Conservation (phyloP, 2,113 vertebrate species). For the Apodemus sylvaticus region DNA sequence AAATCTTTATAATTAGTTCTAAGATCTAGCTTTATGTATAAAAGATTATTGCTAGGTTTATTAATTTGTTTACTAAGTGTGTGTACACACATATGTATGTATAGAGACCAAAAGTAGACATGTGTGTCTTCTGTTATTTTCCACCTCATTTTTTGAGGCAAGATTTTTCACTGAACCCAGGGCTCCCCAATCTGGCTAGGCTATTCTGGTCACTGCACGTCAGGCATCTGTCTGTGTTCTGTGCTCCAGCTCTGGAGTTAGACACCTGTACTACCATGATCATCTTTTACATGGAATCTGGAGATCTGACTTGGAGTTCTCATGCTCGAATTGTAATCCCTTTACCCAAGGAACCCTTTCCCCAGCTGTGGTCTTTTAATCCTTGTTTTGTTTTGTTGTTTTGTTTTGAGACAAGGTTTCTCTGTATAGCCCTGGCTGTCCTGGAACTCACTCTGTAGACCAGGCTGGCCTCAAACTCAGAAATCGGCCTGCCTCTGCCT, state of each 20-base stretch:
- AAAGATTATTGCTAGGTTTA: neutral
- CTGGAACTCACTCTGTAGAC: neutral
- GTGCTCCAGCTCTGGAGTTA: neutral
- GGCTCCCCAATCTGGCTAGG: neutral
- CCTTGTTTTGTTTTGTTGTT: neutral
- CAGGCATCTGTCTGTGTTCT: neutral
- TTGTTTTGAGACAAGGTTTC: neutral
- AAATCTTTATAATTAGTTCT: neutral
- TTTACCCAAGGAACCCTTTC: neutral
- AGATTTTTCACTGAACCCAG: neutral
- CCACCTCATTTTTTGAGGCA: neutral
- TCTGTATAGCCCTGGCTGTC: neutral
- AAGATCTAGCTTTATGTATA: neutral
- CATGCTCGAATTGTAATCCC: neutral
- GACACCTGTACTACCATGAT: neutral
- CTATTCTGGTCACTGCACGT: neutral
- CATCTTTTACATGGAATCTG: neutral
- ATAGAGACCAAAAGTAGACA: neutral
- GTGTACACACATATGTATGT: too few species aligned
- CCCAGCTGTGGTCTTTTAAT: neutral
- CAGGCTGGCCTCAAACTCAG: neutral
- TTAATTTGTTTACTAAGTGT: neutral
- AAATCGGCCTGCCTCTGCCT: neutral
- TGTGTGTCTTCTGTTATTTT: neutral
- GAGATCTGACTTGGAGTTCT: neutral